Base-by-base conservation (phyloP, 2,113 vertebrate genomes). In the Galeopterus variegatus region DNA sequence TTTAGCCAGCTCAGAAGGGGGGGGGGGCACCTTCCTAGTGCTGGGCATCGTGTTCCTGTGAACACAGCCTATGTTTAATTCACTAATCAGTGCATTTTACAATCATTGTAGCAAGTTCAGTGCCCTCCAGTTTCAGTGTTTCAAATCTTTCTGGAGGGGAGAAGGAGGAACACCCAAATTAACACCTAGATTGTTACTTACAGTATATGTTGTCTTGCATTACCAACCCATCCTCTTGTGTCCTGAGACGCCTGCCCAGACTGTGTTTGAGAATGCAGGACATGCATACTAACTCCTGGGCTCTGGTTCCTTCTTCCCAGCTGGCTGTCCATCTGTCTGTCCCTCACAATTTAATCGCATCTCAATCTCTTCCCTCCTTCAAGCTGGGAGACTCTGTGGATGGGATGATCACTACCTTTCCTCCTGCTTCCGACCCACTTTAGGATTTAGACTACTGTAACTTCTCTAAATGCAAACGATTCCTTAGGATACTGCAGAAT, bases 111-210 rank as follows among this genome's bases (percentile, higher is more conserved):
- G 36, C 48, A 48, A 18, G 50, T 10, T 6, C n/a, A 45, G 56
- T 8, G 33, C 24, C 18, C 41, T 69, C 52, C 36, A 4, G 54
- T 54, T 26, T 41, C 28, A 23, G 62, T 24, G n/a, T 86, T 73
- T 64, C 8, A 54, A 41, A 26, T n/a, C 45, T 45, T 48, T 9
- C 41, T 48, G 88, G 64, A 21, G 21, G 15, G 19, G 23, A 8
- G 15, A 8, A 36, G 45, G 5, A n/a, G 56, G 36, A 28, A 31
- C 3, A 41, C 54, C 9, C 72, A 56, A 54, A 15, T 19, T 14
- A 12, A n/a, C 0, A 12, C 31, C 28, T 4, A 0, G 3, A 1
- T 33, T 23, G 23, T 41, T 41, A 28, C 45, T 62, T 60, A 36
- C 2, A 41, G 41, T 41, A 15, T 65, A 24, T 41, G 4, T 14